Conservation (phyloP, 2,888 invertebrate species). For the Andrena fulva region DNA sequence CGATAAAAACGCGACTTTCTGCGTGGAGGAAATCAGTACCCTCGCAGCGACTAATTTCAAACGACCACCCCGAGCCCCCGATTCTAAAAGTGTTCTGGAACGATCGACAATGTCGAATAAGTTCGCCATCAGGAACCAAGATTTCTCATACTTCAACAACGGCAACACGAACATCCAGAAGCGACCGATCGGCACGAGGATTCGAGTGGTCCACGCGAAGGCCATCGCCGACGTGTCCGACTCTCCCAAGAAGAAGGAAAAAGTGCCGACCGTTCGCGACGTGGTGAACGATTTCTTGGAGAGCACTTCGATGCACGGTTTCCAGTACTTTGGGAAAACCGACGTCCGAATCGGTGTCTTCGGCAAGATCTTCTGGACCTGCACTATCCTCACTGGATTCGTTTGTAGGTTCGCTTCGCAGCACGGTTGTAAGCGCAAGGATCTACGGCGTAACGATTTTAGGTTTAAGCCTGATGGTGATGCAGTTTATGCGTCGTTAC, state of each 20-base stretch:
- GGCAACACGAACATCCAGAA: not conserved
- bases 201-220: conserved; percentile 12
- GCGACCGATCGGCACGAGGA: too few relatives aligned
- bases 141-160: not conserved
- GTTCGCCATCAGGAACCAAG: not conserved
- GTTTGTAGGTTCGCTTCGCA: conserved; percentile 43
- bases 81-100: too few relatives aligned
- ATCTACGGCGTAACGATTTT: not conserved
- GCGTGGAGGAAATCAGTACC: conserved; percentile 18
- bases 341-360: conserved; percentile 31
- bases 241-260: not conserved
- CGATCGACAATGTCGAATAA: conserved; percentile 7
- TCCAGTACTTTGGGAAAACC: conserved; percentile 62
- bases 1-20: conserved; percentile 31
- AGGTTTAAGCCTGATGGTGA: conserved; percentile 81
- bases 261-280: not conserved
- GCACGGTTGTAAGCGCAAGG: not conserved
- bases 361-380: conserved; percentile 62
- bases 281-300: conserved; percentile 54
- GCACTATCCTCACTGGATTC: conserved; percentile 53
- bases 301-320: conserved; percentile 63
- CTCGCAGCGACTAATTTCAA: not conserved
- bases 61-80: not conserved
- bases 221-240: not conserved
- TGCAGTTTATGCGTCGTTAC: conserved; percentile 81